Evolutionary conservation across 2,113 vertebrate species (phyloP), one percentile per base, ranked within the genome.

Genomic region (Bubalus kerabau): DNA sequence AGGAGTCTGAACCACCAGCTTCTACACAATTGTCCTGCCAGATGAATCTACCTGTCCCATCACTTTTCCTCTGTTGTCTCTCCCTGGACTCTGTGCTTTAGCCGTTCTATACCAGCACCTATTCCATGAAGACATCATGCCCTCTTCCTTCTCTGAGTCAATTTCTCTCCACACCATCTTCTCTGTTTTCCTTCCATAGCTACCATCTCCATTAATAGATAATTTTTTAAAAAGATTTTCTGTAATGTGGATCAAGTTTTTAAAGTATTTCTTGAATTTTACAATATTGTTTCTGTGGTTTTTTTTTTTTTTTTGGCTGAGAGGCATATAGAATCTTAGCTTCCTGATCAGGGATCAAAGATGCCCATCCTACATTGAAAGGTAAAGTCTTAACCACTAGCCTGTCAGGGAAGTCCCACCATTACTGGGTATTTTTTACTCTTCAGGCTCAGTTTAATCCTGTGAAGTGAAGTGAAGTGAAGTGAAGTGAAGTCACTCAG

Each of bases 51-150:
- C 11, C 21, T 56, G 5, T 32, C 12, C 36, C 21, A 46, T 5
- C 16, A 4, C 30, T 8, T 11, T 48, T 26, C 32, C 36, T 88
- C 64, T 43, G 4, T 7, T 4, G 3, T 10, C 3, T 64, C 19
- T 87, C 14, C 43, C 17, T 14, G n/a, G 52, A 50, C 21, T 91
- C 40, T 11, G 23, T 17, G 19, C 13, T 82, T 86, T 1, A 6
- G 32, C 32, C 40, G 0, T 23, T 32, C 48, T 26, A 7, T 7
- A 10, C 2, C 13, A 10, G 2, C 16, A 5, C 13, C 3, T 60
- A 5, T 40, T 48, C 17, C n/a, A 7, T 19, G 32, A 43, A 87
- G 57, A 59, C 24, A 48, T 6, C 12, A 32, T 1, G 1, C 54
- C 36, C 4, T 52, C 28, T 85, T 81, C 54, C 48, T 52, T 89